Conservation (phyloP, 2,113 vertebrate genomes). For the Mustela nigripes region DNA sequence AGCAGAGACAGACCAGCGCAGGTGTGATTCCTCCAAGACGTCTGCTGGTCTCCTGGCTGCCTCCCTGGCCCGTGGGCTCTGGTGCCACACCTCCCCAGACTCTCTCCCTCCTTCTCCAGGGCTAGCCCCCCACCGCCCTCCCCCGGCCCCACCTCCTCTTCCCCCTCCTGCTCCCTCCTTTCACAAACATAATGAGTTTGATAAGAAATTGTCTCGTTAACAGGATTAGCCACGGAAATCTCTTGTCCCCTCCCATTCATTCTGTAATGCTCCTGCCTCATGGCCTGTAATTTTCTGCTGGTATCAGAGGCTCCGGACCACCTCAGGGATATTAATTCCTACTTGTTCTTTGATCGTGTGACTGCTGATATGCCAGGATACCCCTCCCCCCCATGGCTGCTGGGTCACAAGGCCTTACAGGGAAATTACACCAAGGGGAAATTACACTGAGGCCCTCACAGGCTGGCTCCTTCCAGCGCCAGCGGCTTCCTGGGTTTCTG, state of each 20-base stretch:
- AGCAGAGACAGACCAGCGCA: not conserved
- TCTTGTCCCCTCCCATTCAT: slow-evolving; percentile 87
- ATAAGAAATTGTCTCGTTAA: slow-evolving; percentile 91
- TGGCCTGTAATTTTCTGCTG: slow-evolving; percentile 87
- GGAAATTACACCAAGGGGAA: not conserved
- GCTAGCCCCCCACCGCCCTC: not conserved
- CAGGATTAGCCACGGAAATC: slow-evolving; percentile 89
- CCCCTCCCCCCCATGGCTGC: not conserved
- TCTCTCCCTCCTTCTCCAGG: not conserved
- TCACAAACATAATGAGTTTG: slow-evolving; percentile 87
- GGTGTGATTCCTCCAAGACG: not conserved
- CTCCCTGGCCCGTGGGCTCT: not conserved
- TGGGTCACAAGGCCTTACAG: not conserved
- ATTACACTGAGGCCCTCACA: slow-evolving; percentile 4
- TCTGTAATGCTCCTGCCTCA: slow-evolving; percentile 85
- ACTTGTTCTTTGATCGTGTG: slow-evolving; percentile 65
- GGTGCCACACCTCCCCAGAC: fast-evolving
- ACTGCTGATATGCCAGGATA: not conserved
- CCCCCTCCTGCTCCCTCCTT: slow-evolving; percentile 14
- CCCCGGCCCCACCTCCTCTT: not conserved
- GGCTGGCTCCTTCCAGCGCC: slow-evolving; percentile 49
- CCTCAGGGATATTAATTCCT: slow-evolving; percentile 84
- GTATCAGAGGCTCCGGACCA: slow-evolving; percentile 81
- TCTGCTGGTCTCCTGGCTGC: fast-evolving
- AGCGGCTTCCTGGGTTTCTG: not conserved